Conservation (phyloP, 2,113 vertebrate genomes). For the Bubalus kerabau region DNA sequence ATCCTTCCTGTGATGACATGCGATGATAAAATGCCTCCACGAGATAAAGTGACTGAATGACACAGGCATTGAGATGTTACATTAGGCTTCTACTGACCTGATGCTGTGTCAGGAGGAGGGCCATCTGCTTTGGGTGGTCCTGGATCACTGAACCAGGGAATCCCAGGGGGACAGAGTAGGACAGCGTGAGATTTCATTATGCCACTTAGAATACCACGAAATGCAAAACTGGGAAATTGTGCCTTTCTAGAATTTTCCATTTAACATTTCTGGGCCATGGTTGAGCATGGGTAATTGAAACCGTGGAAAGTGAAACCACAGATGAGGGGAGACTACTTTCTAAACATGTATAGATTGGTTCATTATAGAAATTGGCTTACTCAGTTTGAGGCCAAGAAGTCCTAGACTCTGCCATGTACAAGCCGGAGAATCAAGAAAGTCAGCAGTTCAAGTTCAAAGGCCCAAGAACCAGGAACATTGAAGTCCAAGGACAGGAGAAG, state of each 20-base stretch:
- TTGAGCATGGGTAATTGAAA: background rate
- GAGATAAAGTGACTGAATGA: background rate
- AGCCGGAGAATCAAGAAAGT: background rate
- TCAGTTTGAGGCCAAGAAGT: background rate
- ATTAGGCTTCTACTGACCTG: background rate
- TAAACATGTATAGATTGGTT: no score
- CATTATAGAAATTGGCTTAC: background rate
- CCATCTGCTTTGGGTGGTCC: background rate
- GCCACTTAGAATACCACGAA: background rate
- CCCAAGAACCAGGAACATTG: background rate
- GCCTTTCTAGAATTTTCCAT: background rate
- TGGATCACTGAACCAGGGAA: background rate
- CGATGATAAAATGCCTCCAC: background rate
- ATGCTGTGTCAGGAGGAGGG: background rate
- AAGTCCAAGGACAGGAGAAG: background rate
- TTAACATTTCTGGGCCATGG: no score
- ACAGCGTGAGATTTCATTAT: background rate
- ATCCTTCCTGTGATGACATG: background rate
- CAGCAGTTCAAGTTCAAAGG: background rate
- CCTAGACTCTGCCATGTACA: background rate
- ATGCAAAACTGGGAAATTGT: background rate
- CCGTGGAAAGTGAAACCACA: background rate
- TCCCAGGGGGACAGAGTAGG: background rate
- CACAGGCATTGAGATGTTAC: background rate
- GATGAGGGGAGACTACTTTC: background rate